phyloP scores from a whole-genome alignment of 1,140 invertebrate species.

The Drosophila micromelanica region DNA sequence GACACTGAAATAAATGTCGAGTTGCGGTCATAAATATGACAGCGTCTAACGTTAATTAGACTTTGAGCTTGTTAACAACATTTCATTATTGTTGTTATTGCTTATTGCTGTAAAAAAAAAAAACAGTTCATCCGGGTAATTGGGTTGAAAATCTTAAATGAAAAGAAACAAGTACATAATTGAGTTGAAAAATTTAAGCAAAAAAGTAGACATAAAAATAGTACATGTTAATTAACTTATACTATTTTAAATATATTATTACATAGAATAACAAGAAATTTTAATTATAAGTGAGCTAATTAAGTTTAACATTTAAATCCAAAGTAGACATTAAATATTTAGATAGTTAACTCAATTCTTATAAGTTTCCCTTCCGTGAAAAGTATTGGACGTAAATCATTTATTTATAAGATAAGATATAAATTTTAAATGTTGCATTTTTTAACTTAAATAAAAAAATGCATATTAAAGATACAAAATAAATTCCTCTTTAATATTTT shows the following conservation, averaged over 20 bases:
- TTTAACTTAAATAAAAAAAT: too few species aligned
- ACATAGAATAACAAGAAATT: too few species aligned
- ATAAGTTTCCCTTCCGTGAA: too few species aligned
- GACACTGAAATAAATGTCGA: constrained; percentile 36
- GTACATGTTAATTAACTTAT: background rate
- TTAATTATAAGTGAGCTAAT: background rate
- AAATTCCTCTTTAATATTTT: too few species aligned
- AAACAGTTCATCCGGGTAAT: constrained; percentile 11
- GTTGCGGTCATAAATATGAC: constrained; percentile 58
- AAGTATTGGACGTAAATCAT: too few species aligned
- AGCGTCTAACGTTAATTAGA: constrained; percentile 51
- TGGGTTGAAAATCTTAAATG: background rate
- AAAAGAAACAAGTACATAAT: too few species aligned
- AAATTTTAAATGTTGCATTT: too few species aligned
- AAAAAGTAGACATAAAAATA: background rate
- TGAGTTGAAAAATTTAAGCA: background rate
- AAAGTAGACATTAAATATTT: too few species aligned
- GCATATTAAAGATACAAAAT: too few species aligned
- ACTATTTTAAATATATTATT: too few species aligned
- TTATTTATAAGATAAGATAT: too few species aligned
- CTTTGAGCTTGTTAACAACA: constrained; percentile 36
- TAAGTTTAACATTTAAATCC: background rate
- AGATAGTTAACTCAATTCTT: too few species aligned
- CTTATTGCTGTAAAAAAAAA: background rate
- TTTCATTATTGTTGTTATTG: constrained; percentile 11